Percentiles rank a stretch among this genome's conserved stretches.
Evolutionary conservation across 2,797 vertebrate genomes (phyloP).

Genomic region (Clangula hyemalis): DNA sequence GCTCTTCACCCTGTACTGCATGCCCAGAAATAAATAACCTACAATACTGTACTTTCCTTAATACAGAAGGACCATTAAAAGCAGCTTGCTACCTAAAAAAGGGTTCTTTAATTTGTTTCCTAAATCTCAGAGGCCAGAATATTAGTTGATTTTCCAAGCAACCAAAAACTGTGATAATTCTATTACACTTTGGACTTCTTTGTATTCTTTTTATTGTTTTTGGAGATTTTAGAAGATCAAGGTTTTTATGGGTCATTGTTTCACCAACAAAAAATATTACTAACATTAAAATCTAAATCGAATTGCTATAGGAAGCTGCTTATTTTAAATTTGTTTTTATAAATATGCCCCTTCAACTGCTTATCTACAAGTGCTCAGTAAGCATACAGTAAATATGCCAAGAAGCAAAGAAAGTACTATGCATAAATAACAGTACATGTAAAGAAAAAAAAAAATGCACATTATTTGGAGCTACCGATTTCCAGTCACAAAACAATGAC

Average conservation of each 20-base stretch:
- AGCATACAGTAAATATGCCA: constrained; percentile 35
- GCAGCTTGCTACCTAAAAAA: constrained; percentile 72
- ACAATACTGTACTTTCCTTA: constrained; percentile 74
- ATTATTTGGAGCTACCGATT: constrained; percentile 21
- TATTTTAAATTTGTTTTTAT: constrained; percentile 2
- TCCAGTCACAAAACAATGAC: constrained; percentile 19
- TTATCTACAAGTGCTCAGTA: constrained; percentile 29
- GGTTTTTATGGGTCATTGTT: constrained; percentile 50
- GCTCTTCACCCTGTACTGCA: constrained; percentile 65
- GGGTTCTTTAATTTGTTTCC: constrained; percentile 78
- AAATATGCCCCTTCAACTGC: not conserved
- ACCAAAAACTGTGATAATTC: constrained; percentile 20
- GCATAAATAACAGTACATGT: constrained; percentile 36
- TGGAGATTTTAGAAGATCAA: not conserved
- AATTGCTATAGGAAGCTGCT: not conserved
- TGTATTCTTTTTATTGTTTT: constrained; percentile 2
- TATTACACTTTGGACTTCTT: not conserved
- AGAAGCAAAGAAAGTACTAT: constrained; percentile 47
- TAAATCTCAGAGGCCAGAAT: constrained; percentile 61
- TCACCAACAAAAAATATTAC: constrained; percentile 30
- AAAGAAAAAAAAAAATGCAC: constrained; percentile 44
- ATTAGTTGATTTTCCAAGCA: constrained; percentile 65
- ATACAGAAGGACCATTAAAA: constrained; percentile 75
- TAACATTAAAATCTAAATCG: not conserved
- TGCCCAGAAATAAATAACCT: constrained; percentile 70